Evolutionary conservation across 2,797 vertebrate genomes (phyloP).

Genomic region (Chelmon rostratus): DNA sequence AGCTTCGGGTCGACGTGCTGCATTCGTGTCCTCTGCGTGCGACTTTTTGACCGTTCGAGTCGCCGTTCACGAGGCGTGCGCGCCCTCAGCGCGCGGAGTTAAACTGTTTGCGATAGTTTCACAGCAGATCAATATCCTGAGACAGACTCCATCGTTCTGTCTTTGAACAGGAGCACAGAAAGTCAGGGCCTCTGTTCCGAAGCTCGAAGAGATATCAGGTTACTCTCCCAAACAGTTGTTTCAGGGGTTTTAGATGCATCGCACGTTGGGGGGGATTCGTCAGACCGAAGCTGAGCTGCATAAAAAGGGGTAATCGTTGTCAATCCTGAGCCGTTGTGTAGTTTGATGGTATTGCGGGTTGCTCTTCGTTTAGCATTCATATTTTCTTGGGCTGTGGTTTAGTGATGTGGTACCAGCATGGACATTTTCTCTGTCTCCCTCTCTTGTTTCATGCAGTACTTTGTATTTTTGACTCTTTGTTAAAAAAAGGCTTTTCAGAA

Average conservation of each 20-base stretch:
- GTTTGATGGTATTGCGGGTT: not conserved
- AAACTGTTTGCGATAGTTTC: conserved; percentile 34
- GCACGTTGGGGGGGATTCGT: not conserved
- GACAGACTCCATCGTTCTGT: conserved; percentile 11
- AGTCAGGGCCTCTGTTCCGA: conserved; percentile 7
- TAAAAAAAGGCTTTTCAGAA: conserved; percentile 29
- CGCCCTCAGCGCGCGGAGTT: conserved; percentile 3
- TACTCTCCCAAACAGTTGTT: not conserved
- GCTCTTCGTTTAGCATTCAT: conserved; percentile 13
- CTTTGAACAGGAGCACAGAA: conserved; percentile 6
- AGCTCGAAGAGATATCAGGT: conserved; percentile 2
- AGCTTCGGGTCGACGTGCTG: conserved; percentile 4
- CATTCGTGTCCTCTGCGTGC: not conserved
- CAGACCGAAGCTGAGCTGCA: not conserved
- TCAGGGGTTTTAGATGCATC: conserved; percentile 5
- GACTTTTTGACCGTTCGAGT: conserved; percentile 19
- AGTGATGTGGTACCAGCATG: not conserved
- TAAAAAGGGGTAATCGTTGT: not conserved
- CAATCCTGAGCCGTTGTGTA: not conserved
- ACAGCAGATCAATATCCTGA: conserved; percentile 25
- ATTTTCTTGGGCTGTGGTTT: conserved; percentile 18
- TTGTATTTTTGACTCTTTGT: conserved; percentile 2
- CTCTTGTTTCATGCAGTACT: not conserved
- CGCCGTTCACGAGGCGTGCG: conserved; percentile 15
- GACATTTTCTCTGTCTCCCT: not conserved